These are phyloP conservation scores for Pachypsylla venusta DNA, from an alignment of 1,140 invertebrate genomes.

Conservation along the genomic window DNA sequence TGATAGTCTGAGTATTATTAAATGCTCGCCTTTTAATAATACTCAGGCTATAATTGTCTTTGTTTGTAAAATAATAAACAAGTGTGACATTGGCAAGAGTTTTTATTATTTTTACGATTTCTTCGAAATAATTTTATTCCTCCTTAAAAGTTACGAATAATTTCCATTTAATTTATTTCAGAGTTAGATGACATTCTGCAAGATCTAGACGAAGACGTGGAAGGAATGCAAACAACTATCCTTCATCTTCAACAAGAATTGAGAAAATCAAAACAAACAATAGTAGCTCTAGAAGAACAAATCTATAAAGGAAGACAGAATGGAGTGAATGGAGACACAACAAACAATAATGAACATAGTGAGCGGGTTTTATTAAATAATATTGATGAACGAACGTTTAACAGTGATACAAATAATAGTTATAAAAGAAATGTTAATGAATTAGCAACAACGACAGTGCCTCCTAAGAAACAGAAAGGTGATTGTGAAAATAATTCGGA, in stretches of 20 bases:
- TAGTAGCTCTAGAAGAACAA: not conserved
- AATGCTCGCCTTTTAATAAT: no score
- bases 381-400: not conserved
- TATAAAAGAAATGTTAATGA: not conserved
- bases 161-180: slow-evolving; percentile 33
- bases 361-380: not conserved
- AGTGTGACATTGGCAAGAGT: slow-evolving; percentile 5
- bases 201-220: slow-evolving; percentile 92
- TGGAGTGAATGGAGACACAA: not conserved
- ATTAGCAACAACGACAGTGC: no score
- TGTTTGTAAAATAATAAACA: no score
- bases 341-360: not conserved
- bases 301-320: not conserved
- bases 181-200: slow-evolving; percentile 90
- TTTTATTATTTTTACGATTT: slow-evolving; percentile 15
- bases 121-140: slow-evolving; percentile 7
- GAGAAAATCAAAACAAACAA: slow-evolving; percentile 42
- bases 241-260: slow-evolving; percentile 85
- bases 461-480: no score
- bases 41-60: no score
- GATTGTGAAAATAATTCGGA: no score
- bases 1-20: no score
- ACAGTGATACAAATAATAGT: not conserved
- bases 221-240: slow-evolving; percentile 96
- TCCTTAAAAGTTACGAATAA: no score